Evolutionary conservation across 64 coral and sea anemone species (phyloP), one percentile per base, ranked within the genome.

Genomic region (Trachythela sp.): DNA sequence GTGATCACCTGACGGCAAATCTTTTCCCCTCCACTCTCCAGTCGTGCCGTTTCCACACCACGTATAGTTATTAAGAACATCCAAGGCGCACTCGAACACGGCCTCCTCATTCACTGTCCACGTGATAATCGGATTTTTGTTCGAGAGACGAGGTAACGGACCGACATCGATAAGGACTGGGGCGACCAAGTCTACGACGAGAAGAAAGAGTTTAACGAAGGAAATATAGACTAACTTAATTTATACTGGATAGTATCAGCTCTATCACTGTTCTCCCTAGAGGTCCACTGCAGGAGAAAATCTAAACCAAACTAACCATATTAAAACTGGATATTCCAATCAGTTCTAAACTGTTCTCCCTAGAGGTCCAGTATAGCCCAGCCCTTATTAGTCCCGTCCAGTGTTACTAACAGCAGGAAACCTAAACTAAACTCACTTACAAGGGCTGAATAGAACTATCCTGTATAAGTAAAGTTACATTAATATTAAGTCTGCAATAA

Each of bases 21-120:
- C 30, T 37, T 39, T 35, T 8, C 30, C 31, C 33, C 30, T 38
- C 31, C 8, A 80, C 9, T 37, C 20, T 17, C 75, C 75, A 9
- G 31, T 22, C 0, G 75, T 80, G 1, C 75, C 75, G 30, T 80
- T 80, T 15, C 75, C 75, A 80, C 75, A 80, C 7, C 2, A 80
- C 30, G 31, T 20, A 18, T 37, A 80, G 33, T 80, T 80, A 39
- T 80, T 35, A 7, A 35, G 35, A 30, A 34, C 75, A 39, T 80
- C 75, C 75, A 80, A 80, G 11, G 75, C 75, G 32, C 75, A 80
- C 37, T 80, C 75, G 30, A 80, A 80, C 2, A 80, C 75, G 0
- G 75, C 75, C 8, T 80, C 75, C 33, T 80, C 75, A 22, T 80
- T 80, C 32, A 80, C 75, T 34, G 33, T 35, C 75, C 75, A 80